Conservation (phyloP, 2,888 invertebrate species). For the Zonitis immaculata region DNA sequence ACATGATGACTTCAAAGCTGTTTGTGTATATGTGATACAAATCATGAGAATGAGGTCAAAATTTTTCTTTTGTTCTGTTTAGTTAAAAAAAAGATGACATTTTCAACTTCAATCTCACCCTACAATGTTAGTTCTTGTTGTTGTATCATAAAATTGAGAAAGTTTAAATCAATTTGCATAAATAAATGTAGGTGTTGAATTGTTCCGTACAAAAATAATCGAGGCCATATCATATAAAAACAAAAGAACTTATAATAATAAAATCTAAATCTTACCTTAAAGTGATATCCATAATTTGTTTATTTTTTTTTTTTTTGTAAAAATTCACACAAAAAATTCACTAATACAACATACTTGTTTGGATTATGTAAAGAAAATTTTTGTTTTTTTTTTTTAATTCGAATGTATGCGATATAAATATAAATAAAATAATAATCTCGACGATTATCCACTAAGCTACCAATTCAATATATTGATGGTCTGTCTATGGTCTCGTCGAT, state of each 20-base stretch:
- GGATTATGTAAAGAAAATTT: too few species aligned
- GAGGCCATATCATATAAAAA: not conserved
- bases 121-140: too few species aligned
- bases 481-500: slow-evolving; percentile 13
- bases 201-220: not conserved
- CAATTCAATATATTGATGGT: not conserved
- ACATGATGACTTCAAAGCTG: too few species aligned
- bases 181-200: not conserved
- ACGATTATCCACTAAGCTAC: not conserved
- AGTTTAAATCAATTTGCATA: not conserved
- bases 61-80: not conserved
- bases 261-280: not conserved
- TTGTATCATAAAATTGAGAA: not conserved
- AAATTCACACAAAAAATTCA: too few species aligned
- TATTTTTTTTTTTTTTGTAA: too few species aligned
- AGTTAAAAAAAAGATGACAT: too few species aligned
- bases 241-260: not conserved
- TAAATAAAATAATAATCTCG: too few species aligned
- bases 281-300: not conserved
- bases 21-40: too few species aligned
- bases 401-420: too few species aligned
- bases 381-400: too few species aligned
- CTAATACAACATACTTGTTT: too few species aligned
- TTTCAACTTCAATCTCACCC: not conserved
- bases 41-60: not conserved